phyloP scores from a whole-genome alignment of 2,113 vertebrate genomes.

The Macaca nemestrina region DNA sequence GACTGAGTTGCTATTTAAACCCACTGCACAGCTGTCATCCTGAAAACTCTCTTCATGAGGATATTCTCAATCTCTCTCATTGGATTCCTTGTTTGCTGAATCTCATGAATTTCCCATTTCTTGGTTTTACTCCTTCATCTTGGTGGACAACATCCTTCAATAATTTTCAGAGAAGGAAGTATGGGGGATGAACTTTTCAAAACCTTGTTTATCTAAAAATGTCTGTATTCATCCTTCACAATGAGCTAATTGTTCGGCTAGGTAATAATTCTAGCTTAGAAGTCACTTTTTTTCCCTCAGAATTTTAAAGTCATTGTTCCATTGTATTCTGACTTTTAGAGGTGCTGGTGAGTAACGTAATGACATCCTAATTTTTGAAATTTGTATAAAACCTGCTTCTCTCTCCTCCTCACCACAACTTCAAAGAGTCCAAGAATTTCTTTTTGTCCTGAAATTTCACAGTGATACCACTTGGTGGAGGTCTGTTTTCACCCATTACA shows the following conservation, averaged over 20 bases:
- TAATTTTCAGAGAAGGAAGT: not conserved
- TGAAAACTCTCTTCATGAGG: not conserved
- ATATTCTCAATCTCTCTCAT: not conserved
- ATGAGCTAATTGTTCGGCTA: not conserved
- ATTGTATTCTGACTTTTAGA: not conserved
- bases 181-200: not conserved
- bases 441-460: not conserved
- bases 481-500: not conserved
- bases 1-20: not conserved
- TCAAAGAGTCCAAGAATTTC: not conserved
- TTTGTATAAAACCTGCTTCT: not conserved
- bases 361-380: not conserved
- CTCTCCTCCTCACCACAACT: not conserved
- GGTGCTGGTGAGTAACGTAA: not conserved
- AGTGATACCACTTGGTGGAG: not conserved
- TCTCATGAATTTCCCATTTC: not conserved
- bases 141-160: not conserved
- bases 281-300: not conserved
- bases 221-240: not conserved
- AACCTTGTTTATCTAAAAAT: not conserved
- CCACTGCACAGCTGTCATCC: not conserved
- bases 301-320: not conserved
- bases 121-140: not conserved
- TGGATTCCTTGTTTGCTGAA: not conserved
- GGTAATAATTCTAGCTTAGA: not conserved